Conservation (phyloP, 2,888 invertebrate genomes). For the Corbicula japonica region DNA sequence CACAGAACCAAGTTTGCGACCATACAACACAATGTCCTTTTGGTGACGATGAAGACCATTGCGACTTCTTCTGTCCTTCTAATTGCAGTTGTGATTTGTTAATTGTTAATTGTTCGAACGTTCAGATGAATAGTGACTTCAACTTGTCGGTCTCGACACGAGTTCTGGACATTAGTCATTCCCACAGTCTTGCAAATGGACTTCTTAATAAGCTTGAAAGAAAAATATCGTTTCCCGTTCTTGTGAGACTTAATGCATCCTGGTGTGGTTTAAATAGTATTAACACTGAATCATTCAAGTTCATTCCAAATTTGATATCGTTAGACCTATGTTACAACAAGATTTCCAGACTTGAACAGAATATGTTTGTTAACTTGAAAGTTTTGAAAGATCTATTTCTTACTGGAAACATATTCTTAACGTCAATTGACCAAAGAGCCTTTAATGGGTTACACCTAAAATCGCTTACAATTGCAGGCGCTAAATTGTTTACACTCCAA, state of each 20-base stretch:
- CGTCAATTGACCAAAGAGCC: constrained; percentile 16
- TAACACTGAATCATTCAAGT: constrained; percentile 7
- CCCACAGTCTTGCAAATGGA: too few relatives aligned
- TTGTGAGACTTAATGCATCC: too few relatives aligned
- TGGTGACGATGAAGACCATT: constrained; percentile 61
- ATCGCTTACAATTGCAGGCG: constrained; percentile 2
- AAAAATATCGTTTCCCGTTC: too few relatives aligned
- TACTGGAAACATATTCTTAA: constrained; percentile 16
- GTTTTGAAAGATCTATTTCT: constrained; percentile 3
- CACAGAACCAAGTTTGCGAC: constrained; percentile 54
- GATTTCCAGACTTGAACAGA: neutral
- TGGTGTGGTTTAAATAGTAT: too few relatives aligned
- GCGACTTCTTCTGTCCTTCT: constrained; percentile 40
- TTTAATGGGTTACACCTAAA: constrained; percentile 50
- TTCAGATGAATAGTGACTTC: too few relatives aligned
- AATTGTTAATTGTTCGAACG: too few relatives aligned
- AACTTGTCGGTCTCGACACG: too few relatives aligned
- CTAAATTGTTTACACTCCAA: constrained; percentile 11
- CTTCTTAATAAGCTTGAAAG: too few relatives aligned
- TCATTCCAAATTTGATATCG: constrained; percentile 8
- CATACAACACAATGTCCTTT: constrained; percentile 48
- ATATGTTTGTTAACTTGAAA: constrained; percentile 14
- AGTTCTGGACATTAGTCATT: too few relatives aligned
- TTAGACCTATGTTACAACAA: constrained; percentile 32
- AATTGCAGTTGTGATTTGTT: constrained; percentile 28